These are phyloP conservation scores for Carposina sasakii DNA, from an alignment of 1,140 invertebrate genomes.

Conservation along the genomic window DNA sequence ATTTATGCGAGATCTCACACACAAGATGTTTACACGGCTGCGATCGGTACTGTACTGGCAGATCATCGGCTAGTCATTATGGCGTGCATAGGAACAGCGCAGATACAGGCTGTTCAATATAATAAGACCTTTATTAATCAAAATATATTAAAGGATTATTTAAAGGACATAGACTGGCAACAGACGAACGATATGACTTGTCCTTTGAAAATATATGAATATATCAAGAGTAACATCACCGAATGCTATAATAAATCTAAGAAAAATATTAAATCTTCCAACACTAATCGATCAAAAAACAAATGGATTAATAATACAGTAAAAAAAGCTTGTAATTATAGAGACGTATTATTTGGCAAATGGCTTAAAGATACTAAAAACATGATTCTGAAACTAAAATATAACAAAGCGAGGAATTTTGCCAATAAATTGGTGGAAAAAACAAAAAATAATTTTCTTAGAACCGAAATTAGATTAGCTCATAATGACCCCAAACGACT, in stretches of 20 bases:
- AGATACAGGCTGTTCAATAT: neutral
- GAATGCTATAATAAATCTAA: neutral
- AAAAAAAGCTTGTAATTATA: neutral
- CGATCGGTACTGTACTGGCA: too few species aligned
- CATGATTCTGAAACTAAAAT: neutral
- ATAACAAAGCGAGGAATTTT: neutral
- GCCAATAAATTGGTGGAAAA: neutral
- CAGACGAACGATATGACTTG: neutral
- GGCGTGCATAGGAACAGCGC: too few species aligned
- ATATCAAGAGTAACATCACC: neutral
- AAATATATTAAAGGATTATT: neutral
- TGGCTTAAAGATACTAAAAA: neutral
- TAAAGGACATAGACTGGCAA: neutral
- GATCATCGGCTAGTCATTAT: too few species aligned
- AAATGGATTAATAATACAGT: neutral
- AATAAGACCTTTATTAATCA: neutral
- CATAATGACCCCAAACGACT: neutral
- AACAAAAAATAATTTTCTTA: neutral
- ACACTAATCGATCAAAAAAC: neutral
- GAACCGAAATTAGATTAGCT: neutral
- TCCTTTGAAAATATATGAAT: neutral
- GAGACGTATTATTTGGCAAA: neutral
- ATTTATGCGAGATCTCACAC: neutral
- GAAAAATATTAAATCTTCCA: neutral
- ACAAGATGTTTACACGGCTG: too few species aligned